Conservation (phyloP, 2,113 vertebrate species). For the Microtus montanus region DNA sequence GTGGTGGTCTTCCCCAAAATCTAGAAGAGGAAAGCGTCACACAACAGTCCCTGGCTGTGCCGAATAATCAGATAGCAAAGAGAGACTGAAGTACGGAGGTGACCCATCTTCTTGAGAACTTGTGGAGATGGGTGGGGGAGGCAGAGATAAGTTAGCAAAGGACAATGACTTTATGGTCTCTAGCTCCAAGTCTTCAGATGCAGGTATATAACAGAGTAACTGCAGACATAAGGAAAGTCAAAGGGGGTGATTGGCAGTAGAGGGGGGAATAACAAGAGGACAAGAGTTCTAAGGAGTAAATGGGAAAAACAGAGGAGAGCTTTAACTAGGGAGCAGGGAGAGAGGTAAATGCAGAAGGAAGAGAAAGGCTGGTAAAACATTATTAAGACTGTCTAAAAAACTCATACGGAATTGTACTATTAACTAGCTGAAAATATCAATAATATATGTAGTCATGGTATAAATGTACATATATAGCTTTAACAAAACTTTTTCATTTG, state of each 20-base stretch:
- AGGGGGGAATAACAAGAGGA: not conserved
- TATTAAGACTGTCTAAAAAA: not conserved
- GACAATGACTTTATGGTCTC: not conserved
- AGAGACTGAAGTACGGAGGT: not conserved
- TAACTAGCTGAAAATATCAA: not conserved
- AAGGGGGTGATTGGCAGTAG: not conserved
- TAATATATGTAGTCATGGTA: not conserved
- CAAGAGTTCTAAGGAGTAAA: not conserved
- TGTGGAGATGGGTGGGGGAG: not conserved
- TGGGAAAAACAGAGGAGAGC: not conserved
- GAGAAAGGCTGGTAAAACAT: not conserved
- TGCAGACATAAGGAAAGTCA: not conserved
- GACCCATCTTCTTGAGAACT: not conserved
- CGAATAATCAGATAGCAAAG: no score
- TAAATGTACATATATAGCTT: not conserved
- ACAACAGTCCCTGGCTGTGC: not conserved
- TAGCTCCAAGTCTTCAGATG: not conserved
- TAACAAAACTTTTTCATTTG: not conserved
- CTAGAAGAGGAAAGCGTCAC: no score
- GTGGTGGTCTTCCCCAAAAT: no score
- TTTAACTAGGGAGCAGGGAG: not conserved
- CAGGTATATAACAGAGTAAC: not conserved
- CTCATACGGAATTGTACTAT: not conserved
- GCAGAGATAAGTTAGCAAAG: not conserved
- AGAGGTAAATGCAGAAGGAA: not conserved